phyloP scores from a whole-genome alignment of 2,113 vertebrate genomes.

The Elanoides forficatus region DNA sequence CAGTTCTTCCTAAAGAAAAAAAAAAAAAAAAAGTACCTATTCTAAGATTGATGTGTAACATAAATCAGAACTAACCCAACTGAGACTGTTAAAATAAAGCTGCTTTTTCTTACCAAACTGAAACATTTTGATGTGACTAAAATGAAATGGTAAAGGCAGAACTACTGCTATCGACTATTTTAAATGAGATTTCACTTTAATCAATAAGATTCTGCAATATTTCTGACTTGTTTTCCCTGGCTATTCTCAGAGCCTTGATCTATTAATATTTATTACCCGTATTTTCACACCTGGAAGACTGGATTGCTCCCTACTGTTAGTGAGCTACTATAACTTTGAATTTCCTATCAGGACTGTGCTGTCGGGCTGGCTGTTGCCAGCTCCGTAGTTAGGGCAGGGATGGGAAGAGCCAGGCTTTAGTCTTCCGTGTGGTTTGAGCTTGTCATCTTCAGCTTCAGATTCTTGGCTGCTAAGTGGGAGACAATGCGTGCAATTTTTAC shows the following conservation, averaged over 20 bases:
- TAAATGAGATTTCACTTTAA: slow-evolving; percentile 9
- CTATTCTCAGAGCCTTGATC: background rate
- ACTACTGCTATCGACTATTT: background rate
- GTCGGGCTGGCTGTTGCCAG: background rate
- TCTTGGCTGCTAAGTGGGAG: background rate
- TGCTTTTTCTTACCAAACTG: background rate
- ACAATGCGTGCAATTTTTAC: background rate
- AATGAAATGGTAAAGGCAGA: background rate
- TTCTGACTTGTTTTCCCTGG: background rate
- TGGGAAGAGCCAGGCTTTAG: background rate
- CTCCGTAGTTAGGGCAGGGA: background rate
- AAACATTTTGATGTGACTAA: background rate
- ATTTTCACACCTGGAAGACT: background rate
- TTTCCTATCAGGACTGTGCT: background rate
- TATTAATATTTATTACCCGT: background rate
- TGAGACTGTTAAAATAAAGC: background rate
- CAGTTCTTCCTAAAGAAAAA: background rate
- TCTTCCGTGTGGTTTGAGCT: background rate
- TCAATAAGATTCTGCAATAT: background rate
- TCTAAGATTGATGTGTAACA: background rate
- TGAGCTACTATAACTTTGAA: background rate
- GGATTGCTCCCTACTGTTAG: background rate
- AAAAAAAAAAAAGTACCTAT: background rate
- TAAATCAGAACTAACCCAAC: background rate
- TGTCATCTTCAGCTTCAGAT: background rate